Evolutionary conservation across 2,113 vertebrate species (phyloP).

Genomic region (Paradoxurus hermaphroditus): DNA sequence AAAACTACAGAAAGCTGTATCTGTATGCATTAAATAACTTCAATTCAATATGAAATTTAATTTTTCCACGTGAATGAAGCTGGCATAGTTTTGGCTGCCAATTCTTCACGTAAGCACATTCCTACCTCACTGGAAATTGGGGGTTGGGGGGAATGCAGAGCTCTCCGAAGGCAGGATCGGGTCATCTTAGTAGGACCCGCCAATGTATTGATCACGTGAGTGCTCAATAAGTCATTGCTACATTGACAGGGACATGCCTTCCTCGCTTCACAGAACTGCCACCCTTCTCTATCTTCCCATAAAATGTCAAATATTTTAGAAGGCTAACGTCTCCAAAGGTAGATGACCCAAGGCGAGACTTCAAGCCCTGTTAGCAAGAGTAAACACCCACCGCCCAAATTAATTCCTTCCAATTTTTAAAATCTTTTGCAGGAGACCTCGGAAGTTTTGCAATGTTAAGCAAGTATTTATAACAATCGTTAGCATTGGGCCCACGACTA

Average conservation of each 20-base stretch:
- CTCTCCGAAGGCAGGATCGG: not conserved
- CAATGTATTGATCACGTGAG: too few relatives aligned
- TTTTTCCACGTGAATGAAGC: conserved; percentile 55
- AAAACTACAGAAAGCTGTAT: conserved; percentile 52
- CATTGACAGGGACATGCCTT: not conserved
- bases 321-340: not conserved
- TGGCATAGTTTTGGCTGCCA: conserved; percentile 45
- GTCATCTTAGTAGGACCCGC: not conserved
- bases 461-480: not conserved
- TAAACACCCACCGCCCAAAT: not conserved
- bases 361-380: not conserved
- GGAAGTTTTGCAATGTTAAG: not conserved
- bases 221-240: not conserved
- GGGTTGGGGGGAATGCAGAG: not conserved
- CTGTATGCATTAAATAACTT: conserved; percentile 27
- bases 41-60: conserved; percentile 45
- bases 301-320: not conserved
- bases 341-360: not conserved
- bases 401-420: not conserved
- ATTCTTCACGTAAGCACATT: conserved; percentile 22
- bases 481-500: not conserved
- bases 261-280: not conserved
- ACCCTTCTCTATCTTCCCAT: not conserved
- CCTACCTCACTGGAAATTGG: not conserved
- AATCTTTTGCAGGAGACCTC: not conserved